Conservation (phyloP, 37 sponge, comb jelly and placozoan genomes). For the Tethya wilhelma region DNA sequence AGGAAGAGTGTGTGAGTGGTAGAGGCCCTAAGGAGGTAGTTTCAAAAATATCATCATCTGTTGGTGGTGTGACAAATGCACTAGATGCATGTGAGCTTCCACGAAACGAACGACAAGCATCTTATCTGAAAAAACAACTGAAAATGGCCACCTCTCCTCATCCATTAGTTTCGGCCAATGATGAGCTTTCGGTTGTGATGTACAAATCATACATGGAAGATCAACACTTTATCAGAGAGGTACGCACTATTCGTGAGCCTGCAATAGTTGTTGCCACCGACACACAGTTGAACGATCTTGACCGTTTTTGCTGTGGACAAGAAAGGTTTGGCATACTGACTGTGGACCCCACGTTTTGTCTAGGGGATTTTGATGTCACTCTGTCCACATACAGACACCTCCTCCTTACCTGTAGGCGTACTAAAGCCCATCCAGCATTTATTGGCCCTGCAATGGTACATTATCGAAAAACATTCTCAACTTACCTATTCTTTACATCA, state of each 20-base stretch:
- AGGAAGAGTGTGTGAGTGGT: neutral
- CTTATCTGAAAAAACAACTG: neutral
- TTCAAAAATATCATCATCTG: neutral
- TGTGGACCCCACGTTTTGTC: conserved; percentile 25
- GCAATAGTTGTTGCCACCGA: conserved; percentile 35
- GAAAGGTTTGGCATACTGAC: conserved; percentile 30
- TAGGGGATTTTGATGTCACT: neutral
- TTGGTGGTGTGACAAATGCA: neutral
- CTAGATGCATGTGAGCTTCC: neutral
- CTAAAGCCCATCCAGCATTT: neutral
- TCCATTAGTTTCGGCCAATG: neutral
- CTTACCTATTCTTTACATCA: conserved; percentile 48
- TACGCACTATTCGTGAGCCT: conserved; percentile 9
- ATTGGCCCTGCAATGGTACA: conserved; percentile 6
- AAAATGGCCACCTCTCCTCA: neutral
- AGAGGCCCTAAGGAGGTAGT: conserved; percentile 1
- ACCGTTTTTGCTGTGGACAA: conserved; percentile 5
- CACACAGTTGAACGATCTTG: conserved; percentile 20
- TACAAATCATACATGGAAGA: neutral
- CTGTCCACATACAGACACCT: neutral
- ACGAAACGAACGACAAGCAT: conserved; percentile 4
- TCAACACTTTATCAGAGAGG: neutral
- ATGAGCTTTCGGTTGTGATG: neutral
- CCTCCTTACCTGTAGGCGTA: neutral
- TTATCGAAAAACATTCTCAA: conserved; percentile 24